These are phyloP conservation scores for Drosophila triauraria DNA, from an alignment of 1,140 invertebrate species.

Conservation along the genomic window DNA sequence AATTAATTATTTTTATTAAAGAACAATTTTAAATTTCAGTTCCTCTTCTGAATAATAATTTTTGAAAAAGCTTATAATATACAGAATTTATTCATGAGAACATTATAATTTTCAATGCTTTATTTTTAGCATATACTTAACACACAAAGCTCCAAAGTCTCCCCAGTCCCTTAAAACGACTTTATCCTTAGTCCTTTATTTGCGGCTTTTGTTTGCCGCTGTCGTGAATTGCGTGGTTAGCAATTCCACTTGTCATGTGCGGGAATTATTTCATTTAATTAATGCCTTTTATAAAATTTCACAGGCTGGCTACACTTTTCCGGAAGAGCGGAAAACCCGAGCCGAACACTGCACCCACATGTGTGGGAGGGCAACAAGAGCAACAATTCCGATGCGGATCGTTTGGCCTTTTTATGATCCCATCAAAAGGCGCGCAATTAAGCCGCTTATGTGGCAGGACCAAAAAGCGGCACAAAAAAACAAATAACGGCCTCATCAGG, in stretches of 20 bases:
- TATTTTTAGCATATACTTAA: background rate
- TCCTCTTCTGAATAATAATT: too few species aligned
- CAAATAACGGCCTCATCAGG: conserved; percentile 7
- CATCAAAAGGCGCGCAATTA: conserved; percentile 75
- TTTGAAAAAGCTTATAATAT: too few species aligned
- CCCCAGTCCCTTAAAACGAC: too few species aligned
- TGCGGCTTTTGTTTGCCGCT: conserved; percentile 17
- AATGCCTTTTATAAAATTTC: conserved; percentile 54
- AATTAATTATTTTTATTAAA: background rate
- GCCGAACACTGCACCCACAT: conserved; percentile 30
- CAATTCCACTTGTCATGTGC: conserved; percentile 44
- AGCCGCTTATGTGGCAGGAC: conserved; percentile 59
- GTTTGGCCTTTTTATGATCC: conserved; percentile 55
- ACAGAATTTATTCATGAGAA: too few species aligned
- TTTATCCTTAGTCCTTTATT: conserved; percentile 10
- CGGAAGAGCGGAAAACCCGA: background rate
- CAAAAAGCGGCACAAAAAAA: conserved; percentile 21
- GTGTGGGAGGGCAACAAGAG: conserved; percentile 19
- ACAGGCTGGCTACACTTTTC: conserved; percentile 30
- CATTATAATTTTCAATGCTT: background rate
- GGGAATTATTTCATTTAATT: conserved; percentile 58
- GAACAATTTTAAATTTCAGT: too few species aligned
- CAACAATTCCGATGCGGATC: conserved; percentile 52
- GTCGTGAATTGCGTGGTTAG: conserved; percentile 43
- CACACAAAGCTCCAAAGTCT: background rate